phyloP scores from a whole-genome alignment of 2,888 invertebrate genomes.

The Chrysomela aeneicollis region DNA sequence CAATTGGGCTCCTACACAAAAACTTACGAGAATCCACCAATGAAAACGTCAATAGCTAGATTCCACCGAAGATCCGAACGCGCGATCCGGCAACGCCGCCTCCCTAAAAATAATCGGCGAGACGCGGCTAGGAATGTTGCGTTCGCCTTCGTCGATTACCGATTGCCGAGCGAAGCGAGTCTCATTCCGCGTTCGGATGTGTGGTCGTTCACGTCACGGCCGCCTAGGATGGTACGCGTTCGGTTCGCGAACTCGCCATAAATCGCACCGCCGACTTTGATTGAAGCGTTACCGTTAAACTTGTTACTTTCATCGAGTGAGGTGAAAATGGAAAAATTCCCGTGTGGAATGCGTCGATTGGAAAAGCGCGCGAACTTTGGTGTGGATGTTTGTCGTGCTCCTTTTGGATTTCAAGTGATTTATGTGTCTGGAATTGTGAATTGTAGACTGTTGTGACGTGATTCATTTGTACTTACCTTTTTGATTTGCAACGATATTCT shows the following conservation, averaged over 20 bases:
- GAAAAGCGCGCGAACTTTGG: neutral
- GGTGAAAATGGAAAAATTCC: neutral
- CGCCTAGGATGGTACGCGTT: slow-evolving; percentile 5
- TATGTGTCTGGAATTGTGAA: neutral
- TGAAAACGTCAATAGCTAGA: neutral
- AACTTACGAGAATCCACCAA: neutral
- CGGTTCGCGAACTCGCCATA: neutral
- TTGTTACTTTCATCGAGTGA: slow-evolving; percentile 37
- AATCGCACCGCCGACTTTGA: slow-evolving; percentile 13
- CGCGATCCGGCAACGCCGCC: slow-evolving; percentile 26
- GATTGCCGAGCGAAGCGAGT: slow-evolving; percentile 14
- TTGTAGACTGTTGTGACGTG: neutral
- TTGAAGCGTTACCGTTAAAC: slow-evolving; percentile 23
- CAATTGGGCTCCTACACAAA: neutral
- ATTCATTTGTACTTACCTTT: neutral
- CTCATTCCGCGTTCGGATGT: slow-evolving; percentile 29
- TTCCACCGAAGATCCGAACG: neutral
- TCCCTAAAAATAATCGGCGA: slow-evolving; percentile 22
- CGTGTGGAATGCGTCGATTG: neutral
- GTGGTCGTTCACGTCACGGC: slow-evolving; percentile 4
- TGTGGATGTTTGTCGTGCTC: neutral
- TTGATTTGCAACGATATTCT: neutral
- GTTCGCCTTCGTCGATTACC: slow-evolving; percentile 16
- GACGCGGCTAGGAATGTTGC: slow-evolving; percentile 26
- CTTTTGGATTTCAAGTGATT: neutral